Conservation (phyloP, 2,797 vertebrate species). For the Kryptolebias ocellatus region DNA sequence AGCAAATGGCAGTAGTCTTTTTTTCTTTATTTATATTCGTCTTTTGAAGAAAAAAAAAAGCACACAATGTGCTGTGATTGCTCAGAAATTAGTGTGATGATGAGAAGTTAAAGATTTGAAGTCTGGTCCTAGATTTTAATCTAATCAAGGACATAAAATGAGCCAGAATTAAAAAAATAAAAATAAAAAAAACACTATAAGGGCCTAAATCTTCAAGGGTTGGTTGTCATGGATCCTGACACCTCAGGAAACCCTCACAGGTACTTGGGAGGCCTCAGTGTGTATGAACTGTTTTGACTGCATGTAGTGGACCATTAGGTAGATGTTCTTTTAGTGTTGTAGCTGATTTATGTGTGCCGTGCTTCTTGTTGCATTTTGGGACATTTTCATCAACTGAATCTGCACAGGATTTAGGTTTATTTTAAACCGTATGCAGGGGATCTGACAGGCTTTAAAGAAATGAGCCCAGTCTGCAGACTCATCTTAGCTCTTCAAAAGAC, state of each 20-base stretch:
- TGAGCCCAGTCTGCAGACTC: no score
- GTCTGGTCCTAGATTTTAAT: no score
- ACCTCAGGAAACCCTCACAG: not conserved
- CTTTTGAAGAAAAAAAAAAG: no score
- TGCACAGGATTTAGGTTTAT: not conserved
- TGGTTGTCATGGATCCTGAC: not conserved
- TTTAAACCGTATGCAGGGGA: not conserved
- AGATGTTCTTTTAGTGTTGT: conserved; percentile 9
- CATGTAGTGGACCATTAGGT: conserved; percentile 1
- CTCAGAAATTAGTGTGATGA: no score
- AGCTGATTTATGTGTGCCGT: not conserved
- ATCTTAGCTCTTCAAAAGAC: no score
- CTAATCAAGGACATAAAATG: no score
- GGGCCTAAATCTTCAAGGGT: not conserved
- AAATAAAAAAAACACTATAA: not conserved
- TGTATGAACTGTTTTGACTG: not conserved
- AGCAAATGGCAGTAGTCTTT: no score
- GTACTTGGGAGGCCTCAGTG: not conserved
- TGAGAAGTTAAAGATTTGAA: no score
- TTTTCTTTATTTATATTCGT: no score
- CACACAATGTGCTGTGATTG: no score
- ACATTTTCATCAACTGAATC: not conserved
- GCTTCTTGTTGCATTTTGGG: not conserved
- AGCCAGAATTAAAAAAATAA: no score
- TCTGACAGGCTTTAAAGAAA: no score